Evolutionary conservation across 2,113 vertebrate genomes (phyloP).

Genomic region (Seriola rivoliana): DNA sequence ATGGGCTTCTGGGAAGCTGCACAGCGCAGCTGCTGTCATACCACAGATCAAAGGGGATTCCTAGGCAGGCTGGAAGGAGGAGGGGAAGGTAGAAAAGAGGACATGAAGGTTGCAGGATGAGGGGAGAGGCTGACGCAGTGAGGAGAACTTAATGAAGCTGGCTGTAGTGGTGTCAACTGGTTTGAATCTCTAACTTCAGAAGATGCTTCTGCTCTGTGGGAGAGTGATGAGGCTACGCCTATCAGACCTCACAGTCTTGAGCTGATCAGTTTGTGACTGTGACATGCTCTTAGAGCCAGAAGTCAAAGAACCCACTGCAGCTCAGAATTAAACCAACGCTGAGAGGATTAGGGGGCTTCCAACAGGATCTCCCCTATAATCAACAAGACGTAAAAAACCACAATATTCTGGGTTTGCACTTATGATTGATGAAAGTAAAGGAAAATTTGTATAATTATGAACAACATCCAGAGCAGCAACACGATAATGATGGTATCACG

Average conservation of each 20-base stretch:
- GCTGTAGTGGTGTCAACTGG: constrained; percentile 16
- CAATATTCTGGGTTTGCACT: neutral
- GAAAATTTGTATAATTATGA: neutral
- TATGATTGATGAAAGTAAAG: neutral
- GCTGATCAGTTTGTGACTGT: constrained; percentile 28
- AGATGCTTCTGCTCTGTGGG: neutral
- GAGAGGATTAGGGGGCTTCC: constrained; percentile 11
- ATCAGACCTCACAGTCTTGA: neutral
- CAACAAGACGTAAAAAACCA: neutral
- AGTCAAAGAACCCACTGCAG: constrained; percentile 2
- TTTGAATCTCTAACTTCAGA: constrained; percentile 6
- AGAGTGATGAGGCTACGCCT: neutral
- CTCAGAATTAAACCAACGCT: constrained; percentile 24
- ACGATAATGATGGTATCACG: too few species aligned
- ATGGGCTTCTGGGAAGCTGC: constrained; percentile 53
- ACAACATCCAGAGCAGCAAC: neutral
- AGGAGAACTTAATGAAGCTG: constrained; percentile 37
- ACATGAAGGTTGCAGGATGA: constrained; percentile 11
- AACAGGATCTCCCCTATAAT: neutral
- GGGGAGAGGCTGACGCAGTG: neutral
- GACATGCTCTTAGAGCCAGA: constrained; percentile 6
- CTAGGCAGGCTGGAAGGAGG: constrained; percentile 46
- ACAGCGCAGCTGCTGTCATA: constrained; percentile 73
- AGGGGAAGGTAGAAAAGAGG: neutral
- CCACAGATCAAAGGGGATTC: constrained; percentile 71